Evolutionary conservation across 2,113 vertebrate species (phyloP), one percentile per base, ranked within the genome.

Genomic region (Perca fluviatilis): DNA sequence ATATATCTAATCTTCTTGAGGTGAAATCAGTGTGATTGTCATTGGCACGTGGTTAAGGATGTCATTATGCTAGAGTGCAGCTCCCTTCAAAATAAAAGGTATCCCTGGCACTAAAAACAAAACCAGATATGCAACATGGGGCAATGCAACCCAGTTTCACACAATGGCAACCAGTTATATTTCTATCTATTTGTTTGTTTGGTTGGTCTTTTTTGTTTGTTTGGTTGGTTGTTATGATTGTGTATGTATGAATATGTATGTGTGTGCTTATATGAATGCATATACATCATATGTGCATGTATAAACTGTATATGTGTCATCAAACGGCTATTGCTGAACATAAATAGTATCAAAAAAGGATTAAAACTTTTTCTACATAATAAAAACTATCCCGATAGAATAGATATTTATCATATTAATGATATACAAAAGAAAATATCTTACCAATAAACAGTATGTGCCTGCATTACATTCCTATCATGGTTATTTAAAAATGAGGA

Each of bases 401-500:
- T 15, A 43, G 18, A 27, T 57, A 43, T 33, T 64, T 0, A 40
- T 40, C 23, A 66, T 15, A 43, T 54, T 43, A 51, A 58, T 65
- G 2, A 56, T 25, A 25, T 11, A 30, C 19, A 54, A 53, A 53
- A 30, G 30, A 54, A 60, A 53, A 9, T 3, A 27, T 57, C 43
- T 23, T 23, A 18, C 51, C 57, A 21, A 18, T 21, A 57, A 53
- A 57, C 27, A 33, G 11, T 4, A 16, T 19, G 21, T n/a, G 46
- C 23, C 40, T 33, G 51, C 6, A 23, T 27, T 60, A 23, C 2
- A 58, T 73, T 49, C 27, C 58, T 63, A 50, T 56, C 50, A 15
- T 47, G 60, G 18, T 77, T 80, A 72, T 79, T 76, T 87, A 68
- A 81, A 84, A 77, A 69, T 23, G 0, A 66, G 40, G 43, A 9